phyloP scores from a whole-genome alignment of 2,888 invertebrate species.

The Sesamia inferens region DNA sequence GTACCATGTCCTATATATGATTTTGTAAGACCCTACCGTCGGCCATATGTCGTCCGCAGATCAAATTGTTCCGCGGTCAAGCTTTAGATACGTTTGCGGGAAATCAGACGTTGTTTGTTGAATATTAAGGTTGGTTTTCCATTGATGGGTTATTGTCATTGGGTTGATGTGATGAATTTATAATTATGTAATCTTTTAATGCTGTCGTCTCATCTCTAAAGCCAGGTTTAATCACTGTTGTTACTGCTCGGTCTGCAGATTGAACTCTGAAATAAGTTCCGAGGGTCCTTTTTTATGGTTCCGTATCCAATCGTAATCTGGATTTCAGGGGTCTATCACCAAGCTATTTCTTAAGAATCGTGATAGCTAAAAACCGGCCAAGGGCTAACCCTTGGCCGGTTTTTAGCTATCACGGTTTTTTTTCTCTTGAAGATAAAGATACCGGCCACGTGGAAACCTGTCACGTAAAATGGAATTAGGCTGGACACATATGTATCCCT shows the following conservation, averaged over 20 bases:
- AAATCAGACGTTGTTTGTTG: not conserved
- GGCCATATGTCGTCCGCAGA: slow-evolving; percentile 76
- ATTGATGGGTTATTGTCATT: not conserved
- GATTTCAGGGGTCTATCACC: too few relatives aligned
- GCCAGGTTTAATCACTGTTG: slow-evolving; percentile 46
- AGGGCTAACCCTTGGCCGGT: too few relatives aligned
- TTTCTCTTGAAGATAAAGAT: too few relatives aligned
- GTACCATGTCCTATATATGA: slow-evolving; percentile 46
- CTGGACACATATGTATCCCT: too few relatives aligned
- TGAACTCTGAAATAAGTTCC: not conserved
- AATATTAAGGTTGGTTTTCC: not conserved
- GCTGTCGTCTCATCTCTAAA: slow-evolving; percentile 57
- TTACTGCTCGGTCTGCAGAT: not conserved
- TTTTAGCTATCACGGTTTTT: too few relatives aligned
- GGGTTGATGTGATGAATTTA: slow-evolving; percentile 52
- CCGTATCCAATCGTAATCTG: too few relatives aligned
- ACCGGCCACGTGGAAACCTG: too few relatives aligned
- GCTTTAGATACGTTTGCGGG: slow-evolving; percentile 16
- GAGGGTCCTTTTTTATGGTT: not conserved
- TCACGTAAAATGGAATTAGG: too few relatives aligned
- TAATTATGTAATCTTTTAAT: slow-evolving; percentile 61
- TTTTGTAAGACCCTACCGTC: slow-evolving; percentile 68
- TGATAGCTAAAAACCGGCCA: too few relatives aligned
- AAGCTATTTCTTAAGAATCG: too few relatives aligned
- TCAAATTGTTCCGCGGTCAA: slow-evolving; percentile 75